Percentiles rank a stretch among this genome's conserved stretches.
These are phyloP conservation scores for Antigone vipio DNA, from an alignment of 2,113 vertebrate genomes.

Conservation along the genomic window DNA sequence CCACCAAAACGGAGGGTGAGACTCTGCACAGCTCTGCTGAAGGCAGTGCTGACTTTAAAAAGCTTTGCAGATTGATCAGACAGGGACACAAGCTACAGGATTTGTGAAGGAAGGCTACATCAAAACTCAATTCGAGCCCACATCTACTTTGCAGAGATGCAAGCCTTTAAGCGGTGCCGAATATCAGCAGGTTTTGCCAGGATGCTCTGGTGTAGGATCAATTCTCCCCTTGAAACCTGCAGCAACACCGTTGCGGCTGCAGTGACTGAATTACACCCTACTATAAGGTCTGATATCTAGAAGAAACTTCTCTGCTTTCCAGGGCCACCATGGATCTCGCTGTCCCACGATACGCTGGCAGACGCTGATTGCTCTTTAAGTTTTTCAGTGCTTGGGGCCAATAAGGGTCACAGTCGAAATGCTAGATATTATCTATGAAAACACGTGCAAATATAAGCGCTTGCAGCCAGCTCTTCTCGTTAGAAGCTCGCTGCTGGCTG, in stretches of 20 bases:
- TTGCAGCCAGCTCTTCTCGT: background rate
- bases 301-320: background rate
- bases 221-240: background rate
- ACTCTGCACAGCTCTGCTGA: background rate
- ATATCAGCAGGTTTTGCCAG: background rate
- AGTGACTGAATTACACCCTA: background rate
- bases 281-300: background rate
- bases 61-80: no score
- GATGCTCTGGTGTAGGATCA: background rate
- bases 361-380: background rate
- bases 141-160: background rate
- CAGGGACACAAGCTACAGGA: background rate
- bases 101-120: background rate
- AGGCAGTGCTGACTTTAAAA: background rate
- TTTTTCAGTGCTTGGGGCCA: background rate
- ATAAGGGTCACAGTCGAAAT: background rate
- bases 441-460: background rate
- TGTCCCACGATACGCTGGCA: background rate
- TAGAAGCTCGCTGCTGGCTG: background rate
- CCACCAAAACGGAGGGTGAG: background rate
- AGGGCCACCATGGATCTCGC: rapidly evolving
- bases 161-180: background rate
- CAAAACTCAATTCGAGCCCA: background rate
- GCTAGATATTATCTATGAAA: background rate
- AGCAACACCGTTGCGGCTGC: rapidly evolving